Base-by-base conservation (phyloP, 2,113 vertebrate species). In the Myiagra hebetior region DNA sequence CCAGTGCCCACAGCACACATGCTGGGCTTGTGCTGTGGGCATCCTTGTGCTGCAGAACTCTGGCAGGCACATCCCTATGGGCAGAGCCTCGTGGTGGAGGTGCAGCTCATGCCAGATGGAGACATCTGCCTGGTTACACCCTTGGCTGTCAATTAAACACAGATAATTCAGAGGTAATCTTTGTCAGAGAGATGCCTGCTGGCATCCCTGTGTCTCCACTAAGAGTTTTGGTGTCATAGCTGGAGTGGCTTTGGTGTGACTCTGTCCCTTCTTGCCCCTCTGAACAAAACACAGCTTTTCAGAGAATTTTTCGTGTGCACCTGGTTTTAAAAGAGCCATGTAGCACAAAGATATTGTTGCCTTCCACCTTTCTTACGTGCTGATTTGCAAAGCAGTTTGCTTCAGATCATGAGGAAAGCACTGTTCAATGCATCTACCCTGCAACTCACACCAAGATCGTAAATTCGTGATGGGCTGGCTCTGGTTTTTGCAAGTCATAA, bases 1-100 rank as follows among this genome's bases (percentile, higher is more conserved):
- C 46, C 50, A 4, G 27, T 64, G 44, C 30, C 46, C 14, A 0
- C 53, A 18, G 9, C 0, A 15, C n/a, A 9, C 11, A 2, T 1
- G 0, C 68, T 39, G 39, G 18, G 50, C 41, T 73, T 26, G 31
- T 68, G 44, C 75, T 49, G 13, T 7, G 31, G 70, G 33, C 22
- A 37, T 52, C 70, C 41, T 56, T 21, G 27, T 1, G 1, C 62
- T 72, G 49, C 33, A 24, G 57, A 42, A 50, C 0, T 10, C 67
- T 28, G 19, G 11, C 39, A 14, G 39, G 17, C 31, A 57, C 35
- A 12, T 35, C 69, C 24, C 41, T 31, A 9, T 0, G 22, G 68
- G 41, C 50, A 84, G 55, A 74, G 31, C 27, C 37, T 74, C 0
- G 0, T 62, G 69, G 13, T 53, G 15, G 60, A 74, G 49, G 8